These are phyloP conservation scores for Hyperopisus bebe DNA, from an alignment of 2,113 vertebrate species.

Conservation along the genomic window DNA sequence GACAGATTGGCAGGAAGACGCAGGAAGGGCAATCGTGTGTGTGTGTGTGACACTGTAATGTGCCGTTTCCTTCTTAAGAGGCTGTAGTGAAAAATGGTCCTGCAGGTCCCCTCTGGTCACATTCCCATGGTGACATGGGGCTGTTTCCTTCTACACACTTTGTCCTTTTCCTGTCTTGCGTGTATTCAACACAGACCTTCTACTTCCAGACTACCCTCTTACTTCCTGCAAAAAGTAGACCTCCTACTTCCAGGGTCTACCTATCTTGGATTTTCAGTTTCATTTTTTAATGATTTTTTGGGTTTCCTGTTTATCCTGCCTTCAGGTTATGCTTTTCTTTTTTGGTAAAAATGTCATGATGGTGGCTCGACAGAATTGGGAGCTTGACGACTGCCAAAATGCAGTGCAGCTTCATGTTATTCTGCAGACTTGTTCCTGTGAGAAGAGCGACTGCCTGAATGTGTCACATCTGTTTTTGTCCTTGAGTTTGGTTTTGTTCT, in stretches of 20 bases:
- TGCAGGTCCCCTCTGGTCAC: neutral
- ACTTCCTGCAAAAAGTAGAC: no score
- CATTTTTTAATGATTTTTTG: neutral
- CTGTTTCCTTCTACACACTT: neutral
- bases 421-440: constrained; percentile 11
- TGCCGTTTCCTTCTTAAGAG: neutral
- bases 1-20: neutral
- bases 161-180: neutral
- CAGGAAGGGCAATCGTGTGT: neutral
- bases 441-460: constrained; percentile 29
- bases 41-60: neutral
- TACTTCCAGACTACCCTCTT: neutral
- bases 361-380: neutral
- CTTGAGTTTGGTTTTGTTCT: constrained; percentile 26
- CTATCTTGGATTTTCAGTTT: neutral
- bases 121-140: neutral
- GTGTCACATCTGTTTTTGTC: constrained; percentile 33
- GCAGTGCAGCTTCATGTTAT: neutral
- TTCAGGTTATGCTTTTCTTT: neutral
- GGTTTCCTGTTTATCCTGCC: constrained; percentile 6
- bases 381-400: neutral
- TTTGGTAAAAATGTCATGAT: neutral
- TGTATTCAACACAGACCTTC: neutral
- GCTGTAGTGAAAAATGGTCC: neutral
- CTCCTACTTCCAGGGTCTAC: neutral